A percentile compares a stretch with the other conserved stretches of the same genome.
These are phyloP conservation scores for Xanthorhoe designata DNA, from an alignment of 2,888 invertebrate species.

Conservation along the genomic window DNA sequence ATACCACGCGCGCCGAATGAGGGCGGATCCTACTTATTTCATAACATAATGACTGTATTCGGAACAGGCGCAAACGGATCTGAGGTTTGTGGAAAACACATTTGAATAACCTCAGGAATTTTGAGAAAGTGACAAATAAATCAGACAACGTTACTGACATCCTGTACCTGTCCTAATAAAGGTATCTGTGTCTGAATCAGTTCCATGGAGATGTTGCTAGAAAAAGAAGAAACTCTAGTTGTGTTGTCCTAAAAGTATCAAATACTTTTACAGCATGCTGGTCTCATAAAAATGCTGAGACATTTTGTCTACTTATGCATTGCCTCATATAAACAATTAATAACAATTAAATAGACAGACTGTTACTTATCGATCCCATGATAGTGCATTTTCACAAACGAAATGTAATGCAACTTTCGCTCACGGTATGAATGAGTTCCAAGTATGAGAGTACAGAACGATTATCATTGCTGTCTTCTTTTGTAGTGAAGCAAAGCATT, in stretches of 20 bases:
- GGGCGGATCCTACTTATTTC: conserved; percentile 68
- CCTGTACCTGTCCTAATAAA: background rate
- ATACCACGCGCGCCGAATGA: conserved; percentile 63
- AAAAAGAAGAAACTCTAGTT: too few relatives aligned
- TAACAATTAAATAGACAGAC: conserved; percentile 30
- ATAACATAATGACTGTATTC: conserved; percentile 54
- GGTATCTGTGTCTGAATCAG: too few relatives aligned
- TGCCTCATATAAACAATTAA: conserved; percentile 13
- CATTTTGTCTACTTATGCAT: conserved; percentile 5
- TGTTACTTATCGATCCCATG: conserved; percentile 57
- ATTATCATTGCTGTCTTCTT: conserved; percentile 28
- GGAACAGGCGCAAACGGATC: conserved; percentile 30
- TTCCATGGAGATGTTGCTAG: background rate
- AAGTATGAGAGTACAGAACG: conserved; percentile 28
- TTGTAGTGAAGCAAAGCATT: conserved; percentile 22
- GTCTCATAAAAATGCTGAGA: background rate
- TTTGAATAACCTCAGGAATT: conserved; percentile 7
- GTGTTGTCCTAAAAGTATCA: too few relatives aligned
- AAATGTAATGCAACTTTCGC: conserved; percentile 76
- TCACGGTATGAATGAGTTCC: conserved; percentile 43
- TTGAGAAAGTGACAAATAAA: conserved; percentile 4
- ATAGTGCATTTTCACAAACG: conserved; percentile 73
- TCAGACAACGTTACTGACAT: background rate
- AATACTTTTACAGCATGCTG: background rate
- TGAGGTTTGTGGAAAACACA: conserved; percentile 9